Conservation (phyloP, 2,113 vertebrate species). For the mouse (Mus musculus) region GRCm39 chr4:43423501-43424000, state of each 20-base stretch:
- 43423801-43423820: not conserved
- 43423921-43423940: conserved; percentile 97
- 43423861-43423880: not conserved
- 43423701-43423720: conserved; percentile 98
- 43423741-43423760: conserved; percentile 93
- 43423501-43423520: not conserved
- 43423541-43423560: not conserved
- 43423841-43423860: not conserved
- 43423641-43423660: not conserved
- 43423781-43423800: not conserved
- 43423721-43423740: conserved; percentile 96
- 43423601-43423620: not conserved
- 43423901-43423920: conserved; percentile 84
- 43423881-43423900: not conserved
- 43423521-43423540: not conserved
- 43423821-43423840: not conserved
- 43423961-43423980: conserved; percentile 97
- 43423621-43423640: not conserved
- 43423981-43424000: conserved; percentile 93
- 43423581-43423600: not conserved
- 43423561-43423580: not conserved
- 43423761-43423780: not conserved
- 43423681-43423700: conserved; percentile 96
- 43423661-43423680: conserved; percentile 87
- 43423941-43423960: conserved; percentile 98